phyloP scores from a whole-genome alignment of 2,797 vertebrate genomes.

The Pampus argenteus region DNA sequence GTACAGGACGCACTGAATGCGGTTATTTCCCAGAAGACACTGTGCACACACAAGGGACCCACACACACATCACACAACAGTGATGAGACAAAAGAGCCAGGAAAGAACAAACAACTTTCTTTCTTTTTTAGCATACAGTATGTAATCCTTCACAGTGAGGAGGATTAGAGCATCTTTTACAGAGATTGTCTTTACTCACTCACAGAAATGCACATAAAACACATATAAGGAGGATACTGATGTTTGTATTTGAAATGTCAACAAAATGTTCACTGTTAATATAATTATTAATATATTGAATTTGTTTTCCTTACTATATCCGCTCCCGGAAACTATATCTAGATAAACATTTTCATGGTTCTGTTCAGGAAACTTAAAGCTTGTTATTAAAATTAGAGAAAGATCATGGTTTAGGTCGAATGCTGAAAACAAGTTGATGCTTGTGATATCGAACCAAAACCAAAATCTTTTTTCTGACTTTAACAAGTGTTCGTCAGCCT shows the following conservation, averaged over 20 bases:
- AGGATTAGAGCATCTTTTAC: neutral
- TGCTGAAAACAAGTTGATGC: too few species aligned
- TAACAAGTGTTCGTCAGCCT: too few species aligned
- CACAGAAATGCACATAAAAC: neutral
- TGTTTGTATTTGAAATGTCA: neutral
- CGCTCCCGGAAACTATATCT: neutral
- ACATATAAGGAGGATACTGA: neutral
- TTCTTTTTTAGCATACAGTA: neutral
- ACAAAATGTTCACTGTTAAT: too few species aligned
- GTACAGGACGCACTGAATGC: slow-evolving; percentile 58
- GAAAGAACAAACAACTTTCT: slow-evolving; percentile 22
- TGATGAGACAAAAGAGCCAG: slow-evolving; percentile 27
- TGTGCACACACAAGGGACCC: slow-evolving; percentile 48
- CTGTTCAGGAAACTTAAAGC: neutral
- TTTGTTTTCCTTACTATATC: neutral
- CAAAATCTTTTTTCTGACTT: too few species aligned
- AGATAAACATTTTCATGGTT: neutral
- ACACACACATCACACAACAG: slow-evolving; percentile 27
- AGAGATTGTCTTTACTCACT: neutral
- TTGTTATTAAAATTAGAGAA: neutral
- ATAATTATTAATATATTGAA: neutral
- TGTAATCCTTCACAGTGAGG: neutral
- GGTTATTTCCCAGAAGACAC: slow-evolving; percentile 69
- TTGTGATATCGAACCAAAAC: too few species aligned
- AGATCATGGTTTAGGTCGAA: too few species aligned